These are phyloP conservation scores for Lethrus apterus DNA, from an alignment of 1,140 invertebrate species.

Conservation along the genomic window DNA sequence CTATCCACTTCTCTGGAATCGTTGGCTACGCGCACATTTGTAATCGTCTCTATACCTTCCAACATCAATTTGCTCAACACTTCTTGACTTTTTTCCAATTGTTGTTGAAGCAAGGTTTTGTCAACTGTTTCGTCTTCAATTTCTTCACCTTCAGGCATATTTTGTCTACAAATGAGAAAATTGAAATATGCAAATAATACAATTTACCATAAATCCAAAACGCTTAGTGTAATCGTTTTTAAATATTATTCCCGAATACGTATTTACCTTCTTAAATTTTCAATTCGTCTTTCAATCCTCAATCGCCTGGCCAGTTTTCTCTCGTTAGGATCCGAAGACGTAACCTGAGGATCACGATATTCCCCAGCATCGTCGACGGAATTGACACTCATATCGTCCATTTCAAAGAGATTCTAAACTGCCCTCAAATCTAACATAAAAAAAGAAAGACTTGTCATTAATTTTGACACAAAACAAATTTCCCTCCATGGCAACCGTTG, in stretches of 20 bases:
- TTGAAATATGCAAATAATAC: too few species aligned
- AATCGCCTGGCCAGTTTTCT: conserved; percentile 53
- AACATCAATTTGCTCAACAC: conserved; percentile 51
- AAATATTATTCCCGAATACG: neutral
- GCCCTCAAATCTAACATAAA: neutral
- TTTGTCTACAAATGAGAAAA: conserved; percentile 20
- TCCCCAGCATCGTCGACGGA: conserved; percentile 8
- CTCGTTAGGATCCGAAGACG: conserved; percentile 48
- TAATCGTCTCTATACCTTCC: conserved; percentile 63
- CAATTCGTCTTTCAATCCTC: conserved; percentile 51
- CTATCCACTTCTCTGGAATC: conserved; percentile 60
- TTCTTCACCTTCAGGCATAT: conserved; percentile 23
- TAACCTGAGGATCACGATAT: conserved; percentile 28
- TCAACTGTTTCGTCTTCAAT: conserved; percentile 33
- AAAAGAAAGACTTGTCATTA: neutral
- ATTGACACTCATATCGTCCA: conserved; percentile 12
- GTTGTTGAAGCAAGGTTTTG: conserved; percentile 47
- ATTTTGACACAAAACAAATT: conserved; percentile 13
- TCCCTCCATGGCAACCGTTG: conserved; percentile 15
- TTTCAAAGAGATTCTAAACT: neutral
- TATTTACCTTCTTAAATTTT: conserved; percentile 49
- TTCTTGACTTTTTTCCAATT: conserved; percentile 50
- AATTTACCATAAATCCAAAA: too few species aligned
- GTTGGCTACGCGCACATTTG: conserved; percentile 64
- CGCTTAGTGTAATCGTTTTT: too few species aligned